Conservation (phyloP, 2,113 vertebrate genomes). For the Tonatia bakeri region DNA sequence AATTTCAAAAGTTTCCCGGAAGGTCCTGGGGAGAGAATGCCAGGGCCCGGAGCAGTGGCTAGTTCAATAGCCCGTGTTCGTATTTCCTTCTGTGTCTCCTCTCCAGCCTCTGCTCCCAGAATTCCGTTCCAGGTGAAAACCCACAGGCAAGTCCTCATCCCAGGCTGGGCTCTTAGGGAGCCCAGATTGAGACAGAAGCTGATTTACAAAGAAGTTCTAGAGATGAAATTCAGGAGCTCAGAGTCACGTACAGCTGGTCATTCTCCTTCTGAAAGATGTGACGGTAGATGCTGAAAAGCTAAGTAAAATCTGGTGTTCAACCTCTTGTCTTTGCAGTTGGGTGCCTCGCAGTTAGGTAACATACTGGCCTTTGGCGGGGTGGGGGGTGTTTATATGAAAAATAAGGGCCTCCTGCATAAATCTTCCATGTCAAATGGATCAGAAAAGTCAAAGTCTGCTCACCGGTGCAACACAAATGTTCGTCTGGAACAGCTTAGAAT, state of each 20-base stretch:
- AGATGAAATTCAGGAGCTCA: not conserved
- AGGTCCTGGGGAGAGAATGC: not conserved
- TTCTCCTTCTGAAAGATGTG: not conserved
- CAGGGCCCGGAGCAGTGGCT: not conserved
- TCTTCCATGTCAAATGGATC: not conserved
- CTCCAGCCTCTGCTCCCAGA: not conserved
- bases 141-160: not conserved
- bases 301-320: not conserved
- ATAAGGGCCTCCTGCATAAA: not conserved
- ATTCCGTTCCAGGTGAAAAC: not conserved
- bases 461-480: not conserved
- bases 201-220: not conserved
- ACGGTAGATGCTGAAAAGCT: not conserved
- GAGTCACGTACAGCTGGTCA: not conserved
- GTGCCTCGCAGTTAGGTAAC: not conserved
- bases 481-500: not conserved
- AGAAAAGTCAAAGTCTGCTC: not conserved
- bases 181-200: not conserved
- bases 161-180: not conserved
- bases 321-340: not conserved
- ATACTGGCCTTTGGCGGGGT: not conserved
- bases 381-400: not conserved
- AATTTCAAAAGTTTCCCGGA: not conserved
- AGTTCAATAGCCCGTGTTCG: not conserved
- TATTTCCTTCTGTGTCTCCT: not conserved